Evolutionary conservation across 2,113 vertebrate species (phyloP).

Genomic region (Rhinoderma darwinii): DNA sequence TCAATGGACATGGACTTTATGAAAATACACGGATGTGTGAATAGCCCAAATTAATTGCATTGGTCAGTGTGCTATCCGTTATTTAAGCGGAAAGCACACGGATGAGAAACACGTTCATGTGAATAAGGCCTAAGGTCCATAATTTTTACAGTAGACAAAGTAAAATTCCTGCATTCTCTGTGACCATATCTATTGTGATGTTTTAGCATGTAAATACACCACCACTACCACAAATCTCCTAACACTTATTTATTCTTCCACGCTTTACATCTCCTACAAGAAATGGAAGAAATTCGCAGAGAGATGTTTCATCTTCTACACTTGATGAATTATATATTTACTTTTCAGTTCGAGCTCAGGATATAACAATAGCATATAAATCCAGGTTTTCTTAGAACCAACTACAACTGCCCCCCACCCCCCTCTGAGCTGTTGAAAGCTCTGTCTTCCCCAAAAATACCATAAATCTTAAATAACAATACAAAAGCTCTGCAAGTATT

Average conservation of each 20-base stretch:
- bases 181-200: neutral
- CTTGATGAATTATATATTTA: conserved; percentile 34
- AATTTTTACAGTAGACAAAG: neutral
- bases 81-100: too few relatives aligned
- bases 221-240: neutral
- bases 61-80: too few relatives aligned
- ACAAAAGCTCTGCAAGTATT: conserved; percentile 2
- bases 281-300: conserved; percentile 10
- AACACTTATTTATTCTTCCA: neutral
- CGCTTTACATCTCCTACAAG: neutral
- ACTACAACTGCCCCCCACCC: neutral
- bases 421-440: conserved; percentile 19
- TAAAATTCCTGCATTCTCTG: neutral
- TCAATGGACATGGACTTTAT: too few relatives aligned
- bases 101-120: too few relatives aligned
- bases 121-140: too few relatives aligned
- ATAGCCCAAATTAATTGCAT: too few relatives aligned
- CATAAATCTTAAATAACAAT: conserved; percentile 31
- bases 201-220: neutral
- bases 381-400: conserved; percentile 8
- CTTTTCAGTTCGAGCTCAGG: neutral
- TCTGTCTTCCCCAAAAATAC: conserved; percentile 1
- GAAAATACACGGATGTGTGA: too few relatives aligned
- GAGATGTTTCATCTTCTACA: neutral
- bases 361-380: conserved; percentile 44